These are phyloP conservation scores for Osmerus eperlanus DNA, from an alignment of 2,113 vertebrate genomes.

Conservation along the genomic window DNA sequence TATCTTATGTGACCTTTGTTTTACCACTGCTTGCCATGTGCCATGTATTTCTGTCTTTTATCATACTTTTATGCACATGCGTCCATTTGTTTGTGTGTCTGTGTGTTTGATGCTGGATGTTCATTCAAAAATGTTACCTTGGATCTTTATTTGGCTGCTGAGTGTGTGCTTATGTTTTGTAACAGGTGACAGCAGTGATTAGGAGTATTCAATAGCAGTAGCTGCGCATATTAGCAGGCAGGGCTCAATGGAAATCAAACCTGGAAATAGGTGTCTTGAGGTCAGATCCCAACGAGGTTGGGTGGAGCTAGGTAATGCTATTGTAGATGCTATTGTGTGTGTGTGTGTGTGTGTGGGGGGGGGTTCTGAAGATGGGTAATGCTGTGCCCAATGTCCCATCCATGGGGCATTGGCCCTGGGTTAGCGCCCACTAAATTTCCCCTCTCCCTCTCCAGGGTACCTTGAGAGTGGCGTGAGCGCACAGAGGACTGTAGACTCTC, in stretches of 20 bases:
- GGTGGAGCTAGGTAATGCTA: slow-evolving; percentile 68
- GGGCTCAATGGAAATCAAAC: slow-evolving; percentile 76
- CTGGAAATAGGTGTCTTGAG: slow-evolving; percentile 72
- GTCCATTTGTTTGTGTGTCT: too few relatives aligned
- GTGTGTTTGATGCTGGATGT: background rate
- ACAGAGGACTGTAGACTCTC: slow-evolving; percentile 62
- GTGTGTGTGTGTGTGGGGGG: background rate
- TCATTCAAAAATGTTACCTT: slow-evolving; percentile 42
- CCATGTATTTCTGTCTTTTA: too few relatives aligned
- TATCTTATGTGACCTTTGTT: too few relatives aligned
- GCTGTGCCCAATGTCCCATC: slow-evolving; percentile 25
- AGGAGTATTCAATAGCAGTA: slow-evolving; percentile 34
- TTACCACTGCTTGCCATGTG: too few relatives aligned
- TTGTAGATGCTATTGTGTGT: slow-evolving; percentile 36
- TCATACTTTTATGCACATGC: too few relatives aligned
- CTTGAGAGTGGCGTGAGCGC: slow-evolving; percentile 60
- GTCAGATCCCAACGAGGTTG: slow-evolving; percentile 64
- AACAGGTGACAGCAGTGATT: slow-evolving; percentile 49
- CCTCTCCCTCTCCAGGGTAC: slow-evolving; percentile 29
- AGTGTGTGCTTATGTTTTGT: slow-evolving; percentile 27
- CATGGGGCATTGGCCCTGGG: slow-evolving; percentile 48
- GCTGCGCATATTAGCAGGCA: slow-evolving; percentile 42
- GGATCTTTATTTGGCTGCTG: slow-evolving; percentile 49
- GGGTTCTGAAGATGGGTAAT: background rate
- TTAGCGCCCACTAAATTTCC: slow-evolving; percentile 20